A percentile compares a stretch with the other conserved stretches of the same genome.
Conservation (phyloP, 2,797 vertebrate species). For the Amphiprion clarkii region DNA sequence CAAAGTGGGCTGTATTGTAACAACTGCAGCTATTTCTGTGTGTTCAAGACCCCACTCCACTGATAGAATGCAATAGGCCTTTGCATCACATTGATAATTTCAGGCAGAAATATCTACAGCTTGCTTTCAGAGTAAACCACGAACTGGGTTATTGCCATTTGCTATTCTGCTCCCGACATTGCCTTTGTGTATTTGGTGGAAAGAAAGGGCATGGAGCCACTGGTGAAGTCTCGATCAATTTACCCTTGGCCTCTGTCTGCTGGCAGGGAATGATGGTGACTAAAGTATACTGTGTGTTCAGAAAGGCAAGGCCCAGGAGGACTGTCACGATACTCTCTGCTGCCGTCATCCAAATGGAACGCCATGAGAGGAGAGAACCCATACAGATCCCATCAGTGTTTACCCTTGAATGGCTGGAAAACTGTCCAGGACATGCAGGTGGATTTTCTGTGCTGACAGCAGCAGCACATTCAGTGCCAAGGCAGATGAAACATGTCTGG, state of each 20-base stretch:
- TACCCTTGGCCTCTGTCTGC: conserved; percentile 21
- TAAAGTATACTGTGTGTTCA: conserved; percentile 28
- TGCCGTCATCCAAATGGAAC: conserved; percentile 32
- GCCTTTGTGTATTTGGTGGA: conserved; percentile 6
- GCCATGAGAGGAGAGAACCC: conserved; percentile 10
- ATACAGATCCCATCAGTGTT: conserved; percentile 37
- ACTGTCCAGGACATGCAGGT: conserved; percentile 31
- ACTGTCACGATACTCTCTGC: conserved; percentile 18
- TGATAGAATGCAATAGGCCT: conserved; percentile 1
- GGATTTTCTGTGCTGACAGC: conserved; percentile 49
- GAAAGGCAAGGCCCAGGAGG: conserved; percentile 23
- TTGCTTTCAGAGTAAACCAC: conserved; percentile 27
- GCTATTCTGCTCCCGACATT: not conserved
- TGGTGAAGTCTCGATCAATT: conserved; percentile 36
- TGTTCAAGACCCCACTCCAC: not conserved
- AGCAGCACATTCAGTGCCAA: conserved; percentile 28
- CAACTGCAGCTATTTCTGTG: not conserved
- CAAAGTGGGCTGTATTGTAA: not conserved
- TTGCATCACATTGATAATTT: not conserved
- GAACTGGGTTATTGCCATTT: conserved; percentile 23
- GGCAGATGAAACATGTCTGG: conserved; percentile 53
- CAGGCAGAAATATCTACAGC: not conserved
- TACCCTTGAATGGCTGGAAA: conserved; percentile 41
- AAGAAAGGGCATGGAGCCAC: conserved; percentile 23
- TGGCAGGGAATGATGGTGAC: conserved; percentile 22